phyloP scores from a whole-genome alignment of 2,888 invertebrate genomes.

The Noctua janthina region DNA sequence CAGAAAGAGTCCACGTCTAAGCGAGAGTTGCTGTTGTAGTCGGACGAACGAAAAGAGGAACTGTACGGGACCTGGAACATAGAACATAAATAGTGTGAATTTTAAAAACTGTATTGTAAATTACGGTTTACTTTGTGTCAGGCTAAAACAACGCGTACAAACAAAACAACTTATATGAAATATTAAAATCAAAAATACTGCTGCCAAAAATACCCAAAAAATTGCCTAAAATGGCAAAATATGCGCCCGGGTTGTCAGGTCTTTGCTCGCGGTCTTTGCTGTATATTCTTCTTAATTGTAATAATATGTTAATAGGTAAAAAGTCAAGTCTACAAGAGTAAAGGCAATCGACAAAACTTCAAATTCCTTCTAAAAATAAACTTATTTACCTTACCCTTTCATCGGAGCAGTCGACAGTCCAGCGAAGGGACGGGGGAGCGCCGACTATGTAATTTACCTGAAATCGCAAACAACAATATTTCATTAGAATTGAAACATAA shows the following conservation, averaged over 20 bases:
- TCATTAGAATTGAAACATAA: background rate
- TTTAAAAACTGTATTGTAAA: background rate
- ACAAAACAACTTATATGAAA: background rate
- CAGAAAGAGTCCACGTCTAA: slow-evolving; percentile 82
- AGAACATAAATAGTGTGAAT: slow-evolving; percentile 26
- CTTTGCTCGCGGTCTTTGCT: too few species aligned
- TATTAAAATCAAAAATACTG: background rate
- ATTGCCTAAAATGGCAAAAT: background rate
- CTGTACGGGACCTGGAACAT: slow-evolving; percentile 65
- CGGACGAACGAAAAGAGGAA: slow-evolving; percentile 48
- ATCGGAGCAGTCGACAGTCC: slow-evolving; percentile 83
- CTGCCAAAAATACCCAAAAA: background rate
- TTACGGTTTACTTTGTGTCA: background rate
- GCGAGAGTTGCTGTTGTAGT: slow-evolving; percentile 57
- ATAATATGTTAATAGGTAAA: background rate
- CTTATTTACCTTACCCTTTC: slow-evolving; percentile 77
- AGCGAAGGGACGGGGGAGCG: slow-evolving; percentile 78
- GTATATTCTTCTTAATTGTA: background rate
- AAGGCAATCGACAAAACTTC: background rate
- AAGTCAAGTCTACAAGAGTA: background rate
- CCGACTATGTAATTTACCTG: slow-evolving; percentile 70
- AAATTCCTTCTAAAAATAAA: background rate
- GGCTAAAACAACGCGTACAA: background rate
- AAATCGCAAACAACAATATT: slow-evolving; percentile 55
- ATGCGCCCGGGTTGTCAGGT: background rate